Percentiles rank a stretch among this genome's conserved stretches.
phyloP scores from a whole-genome alignment of 1,140 invertebrate species.

The Ylistrum balloti region DNA sequence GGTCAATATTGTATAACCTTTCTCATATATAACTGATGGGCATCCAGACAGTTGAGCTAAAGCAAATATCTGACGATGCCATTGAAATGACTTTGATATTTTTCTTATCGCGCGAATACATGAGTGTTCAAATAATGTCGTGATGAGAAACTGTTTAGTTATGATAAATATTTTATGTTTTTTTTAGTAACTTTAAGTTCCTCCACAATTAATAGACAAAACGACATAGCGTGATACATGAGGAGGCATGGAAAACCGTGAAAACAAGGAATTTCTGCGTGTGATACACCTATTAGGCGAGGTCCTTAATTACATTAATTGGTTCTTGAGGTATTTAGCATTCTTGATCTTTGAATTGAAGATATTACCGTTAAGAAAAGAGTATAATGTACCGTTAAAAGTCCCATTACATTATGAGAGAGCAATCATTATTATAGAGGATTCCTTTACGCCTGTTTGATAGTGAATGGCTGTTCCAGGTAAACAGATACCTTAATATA shows the following conservation, averaged over 20 bases:
- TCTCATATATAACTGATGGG: too few species aligned
- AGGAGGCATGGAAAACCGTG: not conserved
- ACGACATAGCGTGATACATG: not conserved
- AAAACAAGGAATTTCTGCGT: not conserved
- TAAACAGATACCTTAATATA: slow-evolving; percentile 3
- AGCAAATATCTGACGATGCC: too few species aligned
- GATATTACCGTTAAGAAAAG: slow-evolving; percentile 17
- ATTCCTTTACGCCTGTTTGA: not conserved
- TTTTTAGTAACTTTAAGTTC: not conserved
- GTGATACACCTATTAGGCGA: not conserved
- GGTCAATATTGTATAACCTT: too few species aligned
- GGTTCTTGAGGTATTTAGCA: slow-evolving; percentile 17
- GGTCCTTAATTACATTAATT: slow-evolving; percentile 29
- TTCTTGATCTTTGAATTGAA: slow-evolving; percentile 32
- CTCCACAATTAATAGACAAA: not conserved
- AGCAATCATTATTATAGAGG: not conserved
- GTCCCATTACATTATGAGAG: slow-evolving; percentile 4
- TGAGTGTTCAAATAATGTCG: not conserved
- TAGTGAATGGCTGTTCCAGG: not conserved
- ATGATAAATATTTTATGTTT: slow-evolving; percentile 15
- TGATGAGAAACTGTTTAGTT: not conserved
- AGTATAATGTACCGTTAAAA: slow-evolving; percentile 30
- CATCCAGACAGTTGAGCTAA: too few species aligned
- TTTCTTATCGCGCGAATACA: too few species aligned
- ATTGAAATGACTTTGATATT: too few species aligned